Evolutionary conservation across 1,140 invertebrate genomes (phyloP).

Genomic region (Drosophila burlai): DNA sequence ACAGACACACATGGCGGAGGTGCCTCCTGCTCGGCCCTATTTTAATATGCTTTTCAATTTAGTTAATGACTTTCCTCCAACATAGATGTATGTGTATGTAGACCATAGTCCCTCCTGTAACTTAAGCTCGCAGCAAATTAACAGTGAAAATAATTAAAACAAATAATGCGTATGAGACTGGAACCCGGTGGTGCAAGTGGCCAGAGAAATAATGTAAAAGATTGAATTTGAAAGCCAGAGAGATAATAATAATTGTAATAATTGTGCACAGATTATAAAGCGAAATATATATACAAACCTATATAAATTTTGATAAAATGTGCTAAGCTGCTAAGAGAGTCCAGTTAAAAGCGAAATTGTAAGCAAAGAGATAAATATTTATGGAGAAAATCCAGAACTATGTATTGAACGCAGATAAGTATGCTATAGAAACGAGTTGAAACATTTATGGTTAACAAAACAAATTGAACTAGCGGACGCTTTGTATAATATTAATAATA

Average conservation of each 20-base stretch:
- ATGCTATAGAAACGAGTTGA: conserved; percentile 20
- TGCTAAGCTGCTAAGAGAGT: conserved; percentile 15
- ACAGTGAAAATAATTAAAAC: conserved; percentile 14
- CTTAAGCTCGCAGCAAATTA: conserved; percentile 24
- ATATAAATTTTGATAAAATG: conserved; percentile 63
- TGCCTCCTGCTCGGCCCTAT: conserved; percentile 11
- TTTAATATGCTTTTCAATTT: conserved; percentile 77
- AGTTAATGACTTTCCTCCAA: conserved; percentile 68
- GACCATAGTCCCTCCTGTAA: conserved; percentile 5
- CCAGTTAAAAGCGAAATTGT: conserved; percentile 5
- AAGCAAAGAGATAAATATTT: conserved; percentile 14
- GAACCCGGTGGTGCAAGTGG: conserved; percentile 1
- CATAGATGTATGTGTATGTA: background rate
- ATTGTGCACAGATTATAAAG: conserved; percentile 31
- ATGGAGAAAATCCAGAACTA: conserved; percentile 10
- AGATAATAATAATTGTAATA: conserved; percentile 45
- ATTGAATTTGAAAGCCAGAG: conserved; percentile 27
- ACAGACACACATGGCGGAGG: conserved; percentile 2
- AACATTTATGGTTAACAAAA: conserved; percentile 16
- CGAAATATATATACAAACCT: background rate
- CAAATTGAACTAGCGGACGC: conserved; percentile 3
- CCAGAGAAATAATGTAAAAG: conserved; percentile 16
- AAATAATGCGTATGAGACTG: conserved; percentile 66
- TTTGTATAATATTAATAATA: conserved; percentile 11
- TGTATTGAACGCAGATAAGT: conserved; percentile 12